Conservation (phyloP, 2,113 vertebrate species). For the Nettapus auritus region DNA sequence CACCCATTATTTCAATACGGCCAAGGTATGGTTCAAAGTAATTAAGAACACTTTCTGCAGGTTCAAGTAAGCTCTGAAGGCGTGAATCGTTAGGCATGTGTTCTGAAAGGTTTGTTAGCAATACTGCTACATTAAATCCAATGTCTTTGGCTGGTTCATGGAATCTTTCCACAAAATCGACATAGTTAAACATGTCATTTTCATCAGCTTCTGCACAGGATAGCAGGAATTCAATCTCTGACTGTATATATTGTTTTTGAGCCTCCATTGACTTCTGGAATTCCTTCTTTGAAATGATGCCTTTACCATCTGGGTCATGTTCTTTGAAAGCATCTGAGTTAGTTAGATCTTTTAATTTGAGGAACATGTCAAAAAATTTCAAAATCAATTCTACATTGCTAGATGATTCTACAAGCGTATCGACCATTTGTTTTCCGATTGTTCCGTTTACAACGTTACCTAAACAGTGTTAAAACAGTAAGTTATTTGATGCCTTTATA, state of each 20-base stretch:
- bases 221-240: slow-evolving; percentile 95
- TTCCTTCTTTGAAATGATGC: slow-evolving; percentile 96
- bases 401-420: slow-evolving; percentile 96
- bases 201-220: slow-evolving; percentile 96
- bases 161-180: slow-evolving; percentile 94
- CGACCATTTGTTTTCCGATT: slow-evolving; percentile 99
- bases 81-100: slow-evolving; percentile 96
- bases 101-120: slow-evolving; percentile 95
- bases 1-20: slow-evolving; percentile 97
- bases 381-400: slow-evolving; percentile 99
- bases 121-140: slow-evolving; percentile 95
- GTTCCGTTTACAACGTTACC: slow-evolving; percentile 98
- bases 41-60: slow-evolving; percentile 93
- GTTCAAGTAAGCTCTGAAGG: slow-evolving; percentile 89
- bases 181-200: slow-evolving; percentile 97
- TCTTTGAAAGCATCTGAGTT: slow-evolving; percentile 95
- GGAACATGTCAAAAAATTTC: slow-evolving; percentile 99
- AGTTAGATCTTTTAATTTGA: slow-evolving; percentile 97
- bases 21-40: slow-evolving; percentile 96
- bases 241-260: slow-evolving; percentile 95
- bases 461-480: slow-evolving; percentile 66
- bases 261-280: slow-evolving; percentile 99
- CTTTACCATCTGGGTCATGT: slow-evolving; percentile 92
- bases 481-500: neutral
- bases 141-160: slow-evolving; percentile 98